phyloP scores from a whole-genome alignment of 2,113 vertebrate species.

The Fukomys damarensis region DNA sequence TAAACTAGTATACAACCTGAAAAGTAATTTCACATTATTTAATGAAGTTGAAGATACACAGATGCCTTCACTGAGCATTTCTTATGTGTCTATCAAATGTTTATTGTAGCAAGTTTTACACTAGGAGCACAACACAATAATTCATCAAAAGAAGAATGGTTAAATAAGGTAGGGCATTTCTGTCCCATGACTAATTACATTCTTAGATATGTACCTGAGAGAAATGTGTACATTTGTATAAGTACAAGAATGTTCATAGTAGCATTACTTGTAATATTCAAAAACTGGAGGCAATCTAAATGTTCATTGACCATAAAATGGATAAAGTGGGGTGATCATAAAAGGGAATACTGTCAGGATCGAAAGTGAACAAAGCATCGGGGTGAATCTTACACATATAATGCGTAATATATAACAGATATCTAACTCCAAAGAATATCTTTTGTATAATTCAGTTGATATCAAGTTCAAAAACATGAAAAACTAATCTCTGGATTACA shows the following conservation, averaged over 20 bases:
- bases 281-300: slow-evolving; percentile 14
- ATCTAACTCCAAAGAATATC: not conserved
- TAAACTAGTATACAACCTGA: not conserved
- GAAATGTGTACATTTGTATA: not conserved
- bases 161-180: not conserved
- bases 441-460: slow-evolving; percentile 6
- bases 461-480: slow-evolving; percentile 20
- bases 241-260: not conserved
- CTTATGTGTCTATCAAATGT: not conserved
- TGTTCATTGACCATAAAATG: not conserved
- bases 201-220: not conserved
- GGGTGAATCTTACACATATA: not conserved
- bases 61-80: not conserved
- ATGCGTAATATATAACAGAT: not conserved
- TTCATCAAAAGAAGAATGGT: slow-evolving; percentile 30
- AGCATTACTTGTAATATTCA: not conserved
- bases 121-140: not conserved
- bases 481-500: not conserved
- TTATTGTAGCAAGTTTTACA: not conserved
- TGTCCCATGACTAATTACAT: slow-evolving; percentile 1
- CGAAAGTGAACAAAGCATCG: not conserved
- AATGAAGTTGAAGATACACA: slow-evolving; percentile 9
- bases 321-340: not conserved
- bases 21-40: slow-evolving; percentile 26
- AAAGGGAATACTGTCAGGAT: not conserved